Evolutionary conservation across 2,113 vertebrate species (phyloP), one percentile per base, ranked within the genome.

Genomic region (Elgaria multicarinata): DNA sequence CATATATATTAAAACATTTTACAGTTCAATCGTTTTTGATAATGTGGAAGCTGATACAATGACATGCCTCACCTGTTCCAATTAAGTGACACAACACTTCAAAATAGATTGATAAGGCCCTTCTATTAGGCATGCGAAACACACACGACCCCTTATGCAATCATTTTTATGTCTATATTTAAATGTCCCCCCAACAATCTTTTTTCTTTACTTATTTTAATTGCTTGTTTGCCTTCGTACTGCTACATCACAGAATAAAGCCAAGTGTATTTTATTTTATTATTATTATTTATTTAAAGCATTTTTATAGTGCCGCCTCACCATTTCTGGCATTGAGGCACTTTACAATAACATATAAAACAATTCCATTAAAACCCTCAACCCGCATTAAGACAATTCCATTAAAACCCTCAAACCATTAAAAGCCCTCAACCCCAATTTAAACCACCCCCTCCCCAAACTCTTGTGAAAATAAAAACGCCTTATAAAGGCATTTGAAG

Each of bases 1-100:
- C 66, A 87, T 81, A 79, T 0, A 72, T 69, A 90, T n/a, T 50
- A 77, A 77, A 83, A 78, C 26, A 44, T 90, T 87, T 76, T 84
- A 86, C 42, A 90, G 1, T 75, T 86, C 91, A 81, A 39, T 0
- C 86, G 86, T 81, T 90, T 88, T n/a, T 46, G 26, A 82, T 46
- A 33, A 9, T n/a, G 8, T 13, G 7, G 33, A 84, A 50, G 28
- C 7, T 64, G 20, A 82, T 7, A 44, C 4, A 86, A 42, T 18
- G 86, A 16, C 24, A 55, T 44, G 9, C 16, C 24, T 4, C 3
- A 10, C 16, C 39, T 44, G 31, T 77, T 66, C 74, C 55, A 62
- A 6, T 55, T n/a, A 74, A 75, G 36, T 22, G 72, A 33, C 39
- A 50, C 8, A n/a, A 44, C 31, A n/a, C 22, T 71, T 78, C 5